These are phyloP conservation scores for Arenicola marina DNA, from an alignment of 2,888 invertebrate species.

Conservation along the genomic window DNA sequence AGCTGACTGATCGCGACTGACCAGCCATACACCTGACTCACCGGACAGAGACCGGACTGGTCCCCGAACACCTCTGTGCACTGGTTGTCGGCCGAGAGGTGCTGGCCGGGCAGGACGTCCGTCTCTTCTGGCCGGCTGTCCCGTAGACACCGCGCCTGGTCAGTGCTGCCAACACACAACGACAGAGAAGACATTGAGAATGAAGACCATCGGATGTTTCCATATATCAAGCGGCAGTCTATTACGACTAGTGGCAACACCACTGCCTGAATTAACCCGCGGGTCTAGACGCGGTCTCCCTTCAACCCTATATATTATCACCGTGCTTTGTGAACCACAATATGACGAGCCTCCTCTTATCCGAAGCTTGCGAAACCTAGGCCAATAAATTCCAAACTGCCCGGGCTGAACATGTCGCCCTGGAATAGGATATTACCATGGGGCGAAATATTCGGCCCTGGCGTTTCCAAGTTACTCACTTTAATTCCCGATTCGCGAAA, in stretches of 20 bases:
- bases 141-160: conserved; percentile 16
- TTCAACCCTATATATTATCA: too few relatives aligned
- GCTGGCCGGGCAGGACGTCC: conserved; percentile 8
- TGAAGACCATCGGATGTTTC: not conserved
- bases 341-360: too few relatives aligned
- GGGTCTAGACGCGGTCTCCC: too few relatives aligned
- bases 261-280: not conserved
- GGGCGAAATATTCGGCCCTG: too few relatives aligned
- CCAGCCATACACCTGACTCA: not conserved
- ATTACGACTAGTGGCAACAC: too few relatives aligned
- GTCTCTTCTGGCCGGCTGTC: conserved; percentile 1
- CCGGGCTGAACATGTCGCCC: too few relatives aligned
- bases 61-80: conserved; percentile 18
- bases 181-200: not conserved
- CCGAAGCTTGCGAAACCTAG: too few relatives aligned
- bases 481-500: too few relatives aligned
- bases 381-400: too few relatives aligned
- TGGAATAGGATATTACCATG: too few relatives aligned
- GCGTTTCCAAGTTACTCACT: too few relatives aligned
- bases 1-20: not conserved
- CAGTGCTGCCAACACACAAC: conserved; percentile 7
- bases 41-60: conserved; percentile 15
- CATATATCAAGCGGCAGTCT: not conserved
- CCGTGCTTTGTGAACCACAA: too few relatives aligned
- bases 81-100: conserved; percentile 9